Percentiles rank a stretch among this genome's conserved stretches.
Evolutionary conservation across 2,888 invertebrate genomes (phyloP).

Genomic region (Tigriopus californicus): DNA sequence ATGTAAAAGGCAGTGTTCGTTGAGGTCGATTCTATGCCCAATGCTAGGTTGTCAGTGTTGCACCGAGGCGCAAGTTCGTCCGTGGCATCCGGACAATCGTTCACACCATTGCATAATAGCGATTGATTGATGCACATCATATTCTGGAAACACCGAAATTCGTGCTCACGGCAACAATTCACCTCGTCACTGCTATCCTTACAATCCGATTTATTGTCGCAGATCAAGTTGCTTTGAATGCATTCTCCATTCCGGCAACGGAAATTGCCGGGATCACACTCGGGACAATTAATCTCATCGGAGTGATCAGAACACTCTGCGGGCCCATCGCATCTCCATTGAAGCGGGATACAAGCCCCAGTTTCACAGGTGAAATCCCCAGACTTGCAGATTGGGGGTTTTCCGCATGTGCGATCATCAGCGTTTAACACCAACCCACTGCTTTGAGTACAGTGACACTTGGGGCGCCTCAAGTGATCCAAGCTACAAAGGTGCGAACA

Average conservation of each 20-base stretch:
- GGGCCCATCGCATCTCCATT: constrained; percentile 59
- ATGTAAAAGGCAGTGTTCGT: constrained; percentile 2
- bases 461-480: neutral
- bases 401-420: constrained; percentile 45
- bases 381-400: constrained; percentile 45
- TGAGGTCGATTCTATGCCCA: constrained; percentile 49
- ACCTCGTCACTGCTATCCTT: constrained; percentile 28
- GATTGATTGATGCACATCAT: constrained; percentile 17
- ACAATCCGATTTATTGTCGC: constrained; percentile 28
- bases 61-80: constrained; percentile 21
- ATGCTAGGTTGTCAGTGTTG: constrained; percentile 43
- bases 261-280: constrained; percentile 48
- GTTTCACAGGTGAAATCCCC: constrained; percentile 46
- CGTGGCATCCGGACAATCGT: constrained; percentile 23
- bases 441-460: constrained; percentile 17
- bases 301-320: constrained; percentile 63
- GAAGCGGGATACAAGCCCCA: constrained; percentile 20
- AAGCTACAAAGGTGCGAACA: constrained; percentile 22
- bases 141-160: constrained; percentile 23
- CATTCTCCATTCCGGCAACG: constrained; percentile 53
- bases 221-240: constrained; percentile 35
- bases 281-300: constrained; percentile 53
- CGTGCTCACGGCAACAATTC: constrained; percentile 23
- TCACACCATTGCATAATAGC: constrained; percentile 22
- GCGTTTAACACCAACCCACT: constrained; percentile 19